Evolutionary conservation across 2,888 invertebrate species (phyloP).

Genomic region (Pherbina coryleti): DNA sequence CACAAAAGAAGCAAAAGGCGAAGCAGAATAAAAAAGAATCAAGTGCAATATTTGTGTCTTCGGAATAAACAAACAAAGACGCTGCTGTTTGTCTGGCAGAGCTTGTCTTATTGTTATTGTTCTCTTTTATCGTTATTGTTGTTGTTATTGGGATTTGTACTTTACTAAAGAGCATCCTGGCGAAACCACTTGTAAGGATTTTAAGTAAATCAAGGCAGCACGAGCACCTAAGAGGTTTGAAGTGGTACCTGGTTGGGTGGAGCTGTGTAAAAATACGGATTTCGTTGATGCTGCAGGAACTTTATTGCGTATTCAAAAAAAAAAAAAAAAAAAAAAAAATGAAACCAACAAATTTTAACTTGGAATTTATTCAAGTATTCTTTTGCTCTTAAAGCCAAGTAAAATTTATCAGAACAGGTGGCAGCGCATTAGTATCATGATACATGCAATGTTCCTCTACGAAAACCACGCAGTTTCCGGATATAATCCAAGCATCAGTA

Average conservation of each 20-base stretch:
- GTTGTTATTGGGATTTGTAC: slow-evolving; percentile 5
- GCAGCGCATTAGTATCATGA: background rate
- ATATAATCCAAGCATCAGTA: background rate
- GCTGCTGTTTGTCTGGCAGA: slow-evolving; percentile 26
- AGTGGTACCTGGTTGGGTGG: background rate
- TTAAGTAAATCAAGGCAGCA: slow-evolving; percentile 37
- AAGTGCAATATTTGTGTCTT: background rate
- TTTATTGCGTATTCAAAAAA: background rate
- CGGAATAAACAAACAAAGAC: background rate
- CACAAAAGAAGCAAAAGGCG: background rate
- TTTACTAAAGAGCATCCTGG: slow-evolving; percentile 17
- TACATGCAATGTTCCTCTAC: background rate
- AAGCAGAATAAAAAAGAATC: slow-evolving; percentile 13
- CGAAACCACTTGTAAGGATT: slow-evolving; percentile 14
- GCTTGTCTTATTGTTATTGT: slow-evolving; percentile 30
- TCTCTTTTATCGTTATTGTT: slow-evolving; percentile 20
- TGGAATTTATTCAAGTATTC: slow-evolving; percentile 7
- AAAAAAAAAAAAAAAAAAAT: too few relatives aligned
- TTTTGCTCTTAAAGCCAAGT: background rate
- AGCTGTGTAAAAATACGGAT: background rate
- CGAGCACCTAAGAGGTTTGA: background rate
- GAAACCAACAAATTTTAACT: background rate
- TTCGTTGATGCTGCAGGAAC: background rate
- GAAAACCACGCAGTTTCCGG: background rate
- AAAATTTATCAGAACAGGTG: background rate